Evolutionary conservation across 1,140 invertebrate genomes (phyloP).

Genomic region (Lepidurus packardi): DNA sequence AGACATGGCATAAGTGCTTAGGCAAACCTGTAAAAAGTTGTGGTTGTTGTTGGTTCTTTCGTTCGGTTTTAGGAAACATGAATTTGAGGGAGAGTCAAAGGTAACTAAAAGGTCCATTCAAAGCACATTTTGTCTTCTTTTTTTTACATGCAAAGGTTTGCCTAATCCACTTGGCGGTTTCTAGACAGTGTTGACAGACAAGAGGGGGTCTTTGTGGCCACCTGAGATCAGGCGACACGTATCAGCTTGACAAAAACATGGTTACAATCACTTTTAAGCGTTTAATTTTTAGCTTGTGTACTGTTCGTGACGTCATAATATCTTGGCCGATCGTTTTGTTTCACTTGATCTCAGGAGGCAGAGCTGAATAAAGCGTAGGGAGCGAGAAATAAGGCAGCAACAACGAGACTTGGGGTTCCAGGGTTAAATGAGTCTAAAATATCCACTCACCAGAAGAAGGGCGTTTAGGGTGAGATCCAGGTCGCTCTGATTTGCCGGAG

Average conservation of each 20-base stretch:
- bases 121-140: background rate
- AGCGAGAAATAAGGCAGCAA: background rate
- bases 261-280: no score
- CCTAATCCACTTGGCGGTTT: conserved; percentile 26
- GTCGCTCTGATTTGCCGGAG: background rate
- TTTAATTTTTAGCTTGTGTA: no score
- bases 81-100: background rate
- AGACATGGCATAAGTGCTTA: conserved; percentile 94
- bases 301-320: no score
- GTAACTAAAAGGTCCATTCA: conserved; percentile 4
- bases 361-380: background rate
- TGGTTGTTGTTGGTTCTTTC: conserved; percentile 17
- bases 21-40: conserved; percentile 50
- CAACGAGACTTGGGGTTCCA: background rate
- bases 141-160: conserved; percentile 26
- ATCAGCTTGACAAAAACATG: background rate
- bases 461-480: background rate
- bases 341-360: background rate
- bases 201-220: background rate
- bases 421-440: conserved; percentile 18
- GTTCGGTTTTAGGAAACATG: background rate
- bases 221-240: background rate
- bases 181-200: conserved; percentile 3
- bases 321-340: no score
- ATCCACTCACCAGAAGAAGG: background rate